Conservation (phyloP, 1,140 invertebrate species). For the Laupala kohalensis region DNA sequence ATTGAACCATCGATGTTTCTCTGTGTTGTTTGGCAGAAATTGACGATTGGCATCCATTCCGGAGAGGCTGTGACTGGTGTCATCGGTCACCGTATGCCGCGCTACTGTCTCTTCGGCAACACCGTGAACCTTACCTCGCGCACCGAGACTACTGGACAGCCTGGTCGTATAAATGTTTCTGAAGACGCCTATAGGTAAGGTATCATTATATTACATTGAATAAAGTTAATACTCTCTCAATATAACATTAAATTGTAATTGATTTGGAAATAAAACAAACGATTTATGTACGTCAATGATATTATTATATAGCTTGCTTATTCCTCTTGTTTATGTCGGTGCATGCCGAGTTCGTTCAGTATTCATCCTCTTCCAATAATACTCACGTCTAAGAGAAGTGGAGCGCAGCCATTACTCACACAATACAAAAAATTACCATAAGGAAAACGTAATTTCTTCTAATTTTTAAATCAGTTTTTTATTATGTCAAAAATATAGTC, state of each 20-base stretch:
- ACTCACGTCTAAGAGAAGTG: too few relatives aligned
- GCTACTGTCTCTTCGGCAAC: constrained; percentile 95
- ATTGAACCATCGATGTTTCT: too few relatives aligned
- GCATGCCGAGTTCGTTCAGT: too few relatives aligned
- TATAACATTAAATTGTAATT: neutral
- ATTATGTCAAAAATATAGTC: too few relatives aligned
- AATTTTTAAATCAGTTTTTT: too few relatives aligned
- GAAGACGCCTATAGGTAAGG: constrained; percentile 83
- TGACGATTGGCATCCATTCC: constrained; percentile 91
- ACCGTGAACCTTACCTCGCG: constrained; percentile 91
- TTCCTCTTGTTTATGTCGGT: neutral
- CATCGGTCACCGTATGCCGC: constrained; percentile 90
- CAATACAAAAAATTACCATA: too few relatives aligned
- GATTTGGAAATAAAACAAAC: neutral
- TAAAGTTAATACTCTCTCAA: neutral
- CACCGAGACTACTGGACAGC: constrained; percentile 86
- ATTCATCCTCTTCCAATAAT: too few relatives aligned
- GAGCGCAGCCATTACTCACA: too few relatives aligned
- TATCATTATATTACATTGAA: neutral
- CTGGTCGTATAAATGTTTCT: constrained; percentile 86
- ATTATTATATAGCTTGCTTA: neutral
- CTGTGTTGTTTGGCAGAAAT: constrained; percentile 71
- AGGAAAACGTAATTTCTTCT: too few relatives aligned
- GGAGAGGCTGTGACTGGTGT: constrained; percentile 94
- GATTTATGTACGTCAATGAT: neutral